Evolutionary conservation across 2,888 invertebrate genomes (phyloP), one percentile per base, ranked within the genome.

Genomic region (Diarsia dahlii): DNA sequence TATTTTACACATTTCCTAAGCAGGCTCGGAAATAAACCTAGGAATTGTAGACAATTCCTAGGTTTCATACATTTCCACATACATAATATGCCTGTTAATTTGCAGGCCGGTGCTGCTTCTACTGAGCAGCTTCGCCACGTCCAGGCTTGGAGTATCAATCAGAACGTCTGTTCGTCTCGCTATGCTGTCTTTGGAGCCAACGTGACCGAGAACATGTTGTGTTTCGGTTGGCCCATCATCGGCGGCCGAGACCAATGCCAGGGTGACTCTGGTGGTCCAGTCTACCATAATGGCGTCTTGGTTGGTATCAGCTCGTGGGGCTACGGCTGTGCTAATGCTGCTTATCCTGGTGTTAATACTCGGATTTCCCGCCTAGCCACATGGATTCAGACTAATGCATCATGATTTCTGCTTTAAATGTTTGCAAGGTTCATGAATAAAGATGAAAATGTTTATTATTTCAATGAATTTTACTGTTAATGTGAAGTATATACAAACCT

Each of bases 171-270:
- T 85, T 84, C 86, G 39, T 66, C 83, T 58, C 74, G 79, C 12
- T 82, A 84, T 50, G 63, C 71, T 0, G 72, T 67, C 0, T 15
- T 88, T 10, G 87, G 90, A 2, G 48, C 46, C 6, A 74, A 75
- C 9, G 71, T 93, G 54, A 93, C 92, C 9, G 89, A 89, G 45
- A 92, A 92, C 84, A 93, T 94, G 93, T 46, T 94, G 67, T 94
- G 94, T 82, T 84, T 91, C 15, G 94, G 93, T n/a, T 91, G 90
- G 91, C 87, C 90, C 0, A 90, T 90, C 52, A 86, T 90, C 3
- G 93, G 92, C 23, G 90, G 88, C 60, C 90, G 93, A 12, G 92
- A 90, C 65, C 92, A 92, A 85, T 94, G 93, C 84, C 88, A 87
- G 65, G 92, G 91, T 5, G 93, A 92, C 80, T 89, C 92, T 10